phyloP scores from a whole-genome alignment of 1,140 invertebrate genomes.

The Cardiocondyla obscurior region DNA sequence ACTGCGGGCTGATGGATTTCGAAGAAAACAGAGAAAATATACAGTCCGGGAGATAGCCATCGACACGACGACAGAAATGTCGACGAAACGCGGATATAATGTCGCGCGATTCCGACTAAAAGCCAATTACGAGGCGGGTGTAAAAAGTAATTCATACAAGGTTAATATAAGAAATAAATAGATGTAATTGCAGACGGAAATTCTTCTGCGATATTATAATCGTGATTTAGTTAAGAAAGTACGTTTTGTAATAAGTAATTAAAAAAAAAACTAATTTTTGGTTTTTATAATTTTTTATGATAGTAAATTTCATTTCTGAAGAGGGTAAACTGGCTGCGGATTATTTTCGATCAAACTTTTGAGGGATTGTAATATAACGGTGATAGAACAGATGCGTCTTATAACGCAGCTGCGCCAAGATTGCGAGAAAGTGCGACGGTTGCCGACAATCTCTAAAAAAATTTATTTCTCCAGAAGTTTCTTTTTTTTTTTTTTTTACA shows the following conservation, averaged over 20 bases:
- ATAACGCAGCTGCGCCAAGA: background rate
- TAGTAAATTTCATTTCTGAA: background rate
- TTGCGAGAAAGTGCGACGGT: background rate
- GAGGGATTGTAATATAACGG: background rate
- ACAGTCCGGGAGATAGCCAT: conserved; percentile 18
- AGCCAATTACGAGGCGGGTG: conserved; percentile 29
- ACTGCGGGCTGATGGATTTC: conserved; percentile 49
- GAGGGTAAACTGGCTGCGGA: background rate
- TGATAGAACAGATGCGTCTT: background rate
- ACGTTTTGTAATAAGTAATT: no score
- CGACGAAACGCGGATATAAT: conserved; percentile 28
- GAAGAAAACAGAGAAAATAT: conserved; percentile 48
- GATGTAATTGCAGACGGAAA: no score
- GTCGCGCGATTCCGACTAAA: conserved; percentile 34
- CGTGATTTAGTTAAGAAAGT: no score
- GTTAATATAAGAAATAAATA: no score
- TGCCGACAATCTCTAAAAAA: background rate
- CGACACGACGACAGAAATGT: conserved; percentile 29
- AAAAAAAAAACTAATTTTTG: no score
- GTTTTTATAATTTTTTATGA: no score
- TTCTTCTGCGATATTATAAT: no score
- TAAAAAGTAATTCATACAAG: conserved; percentile 53
- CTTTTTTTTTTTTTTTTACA: background rate
- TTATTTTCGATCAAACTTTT: conserved; percentile 1
- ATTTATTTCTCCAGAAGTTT: background rate